A percentile compares a stretch with the other conserved stretches of the same genome.
Conservation (phyloP, 1,140 invertebrate species). For the Hylyphantes graminicola region DNA sequence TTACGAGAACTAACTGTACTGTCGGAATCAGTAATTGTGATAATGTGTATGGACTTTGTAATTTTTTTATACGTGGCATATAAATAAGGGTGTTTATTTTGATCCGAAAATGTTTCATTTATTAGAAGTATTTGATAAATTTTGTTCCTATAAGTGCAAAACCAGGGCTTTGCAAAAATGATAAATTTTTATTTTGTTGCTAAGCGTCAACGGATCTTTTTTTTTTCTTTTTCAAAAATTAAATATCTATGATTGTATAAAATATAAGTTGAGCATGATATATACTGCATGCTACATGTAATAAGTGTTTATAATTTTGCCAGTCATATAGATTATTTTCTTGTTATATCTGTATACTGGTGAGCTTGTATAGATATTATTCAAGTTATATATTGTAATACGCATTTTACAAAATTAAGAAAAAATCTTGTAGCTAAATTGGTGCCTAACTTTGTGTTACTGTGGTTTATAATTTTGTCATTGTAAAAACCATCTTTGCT, state of each 20-base stretch:
- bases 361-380: constrained; percentile 59
- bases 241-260: constrained; percentile 21
- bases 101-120: constrained; percentile 18
- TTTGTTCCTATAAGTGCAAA: constrained; percentile 16
- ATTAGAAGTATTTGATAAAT: constrained; percentile 5
- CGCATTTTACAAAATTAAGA: constrained; percentile 54
- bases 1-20: constrained; percentile 46
- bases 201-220: background rate
- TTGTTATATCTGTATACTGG: constrained; percentile 47
- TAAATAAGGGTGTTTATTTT: constrained; percentile 19
- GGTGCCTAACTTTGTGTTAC: background rate
- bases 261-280: constrained; percentile 34
- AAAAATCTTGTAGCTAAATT: background rate
- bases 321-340: constrained; percentile 56
- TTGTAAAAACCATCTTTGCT: background rate
- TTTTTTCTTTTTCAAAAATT: background rate
- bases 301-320: constrained; percentile 38
- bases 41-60: constrained; percentile 55
- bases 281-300: constrained; percentile 55
- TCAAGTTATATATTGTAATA: constrained; percentile 61
- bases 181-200: constrained; percentile 5
- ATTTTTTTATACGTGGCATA: constrained; percentile 46
- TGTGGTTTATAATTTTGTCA: background rate
- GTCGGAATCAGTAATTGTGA: constrained; percentile 54
- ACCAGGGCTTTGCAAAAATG: background rate